phyloP scores from a whole-genome alignment of 2,888 invertebrate genomes.

The Ochropleura leucogaster region DNA sequence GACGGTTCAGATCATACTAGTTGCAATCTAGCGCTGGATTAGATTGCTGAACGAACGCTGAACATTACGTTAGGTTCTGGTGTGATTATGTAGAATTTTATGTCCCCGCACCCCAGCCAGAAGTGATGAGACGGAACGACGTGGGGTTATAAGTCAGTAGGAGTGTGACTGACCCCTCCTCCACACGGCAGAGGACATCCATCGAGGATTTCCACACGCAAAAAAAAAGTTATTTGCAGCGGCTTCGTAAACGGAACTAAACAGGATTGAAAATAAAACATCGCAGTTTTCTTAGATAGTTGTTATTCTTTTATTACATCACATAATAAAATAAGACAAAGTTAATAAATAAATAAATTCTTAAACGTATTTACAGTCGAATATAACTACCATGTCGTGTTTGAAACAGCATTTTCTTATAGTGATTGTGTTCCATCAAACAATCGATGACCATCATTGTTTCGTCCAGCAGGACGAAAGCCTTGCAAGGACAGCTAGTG shows the following conservation, averaged over 20 bases:
- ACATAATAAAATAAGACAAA: background rate
- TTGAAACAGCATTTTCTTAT: conserved; percentile 10
- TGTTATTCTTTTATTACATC: background rate
- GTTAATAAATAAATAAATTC: too few relatives aligned
- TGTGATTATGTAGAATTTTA: too few relatives aligned
- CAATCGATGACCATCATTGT: background rate
- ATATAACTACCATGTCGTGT: conserved; percentile 19
- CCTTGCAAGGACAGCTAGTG: conserved; percentile 50
- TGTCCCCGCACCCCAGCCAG: too few relatives aligned
- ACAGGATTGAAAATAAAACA: background rate
- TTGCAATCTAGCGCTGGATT: background rate
- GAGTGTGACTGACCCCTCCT: too few relatives aligned
- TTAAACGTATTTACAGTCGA: conserved; percentile 30
- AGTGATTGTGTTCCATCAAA: conserved; percentile 31
- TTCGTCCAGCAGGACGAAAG: conserved; percentile 26
- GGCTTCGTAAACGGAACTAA: background rate
- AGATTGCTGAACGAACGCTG: background rate
- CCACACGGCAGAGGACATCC: too few relatives aligned
- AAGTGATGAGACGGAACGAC: too few relatives aligned
- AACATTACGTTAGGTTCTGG: too few relatives aligned
- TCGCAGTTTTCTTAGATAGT: background rate
- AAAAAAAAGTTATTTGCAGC: too few relatives aligned
- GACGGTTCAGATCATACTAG: background rate
- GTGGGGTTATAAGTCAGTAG: too few relatives aligned
- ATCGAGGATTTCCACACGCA: too few relatives aligned